Base-by-base conservation (phyloP, 2,888 invertebrate genomes). In the Hirudinaria manillensis region DNA sequence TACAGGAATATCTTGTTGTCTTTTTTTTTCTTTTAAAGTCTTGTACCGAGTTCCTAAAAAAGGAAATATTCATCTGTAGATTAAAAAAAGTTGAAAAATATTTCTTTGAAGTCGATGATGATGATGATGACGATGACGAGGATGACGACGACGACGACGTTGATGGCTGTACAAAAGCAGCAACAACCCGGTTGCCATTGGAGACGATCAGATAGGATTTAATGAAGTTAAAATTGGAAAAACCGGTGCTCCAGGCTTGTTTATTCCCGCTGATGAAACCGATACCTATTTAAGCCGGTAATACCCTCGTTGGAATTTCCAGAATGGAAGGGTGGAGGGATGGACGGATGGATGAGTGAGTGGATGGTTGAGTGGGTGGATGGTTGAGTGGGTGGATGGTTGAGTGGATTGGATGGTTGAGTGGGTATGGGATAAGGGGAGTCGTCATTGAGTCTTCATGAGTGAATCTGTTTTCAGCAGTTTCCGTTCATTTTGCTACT, bases 71-170 rank as follows among this genome's bases (percentile, higher is more conserved):
- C 38, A 38, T 6, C 10, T 10, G 38, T 6, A 6, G 38, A 38
- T 38, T 38, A 6, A 38, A 3, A 10, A 38, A 3, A 10, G 10
- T 10, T 3, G 10, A 3, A 38, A 38, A 10, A 38, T 4, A 67
- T 67, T 4, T 6, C 21, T 38, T 3, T 70, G 70, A 38, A 3
- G 10, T 19, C 27, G 70, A 27, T 55, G 72, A 53, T 55, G 56
- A 53, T 56, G 56, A 6, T 51, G 34, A 56, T 72, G 72, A 29
- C 32, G 72, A 19, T 72, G 72, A n/a, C 29, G 72, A 27, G 3
- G 72, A 55, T 24, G 72, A 53, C 29, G 72, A 56, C 27, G 72
- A 56, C 45, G 72, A 55, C 55, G 72, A 55, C 55, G 72, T 3
- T 72, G 56, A 55, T 72, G 34, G 2, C 16, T 55, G 55, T 72